A percentile compares a stretch with the other conserved stretches of the same genome.
These are phyloP conservation scores for Epicampocera succincta DNA, from an alignment of 2,888 invertebrate genomes.

Conservation along the genomic window DNA sequence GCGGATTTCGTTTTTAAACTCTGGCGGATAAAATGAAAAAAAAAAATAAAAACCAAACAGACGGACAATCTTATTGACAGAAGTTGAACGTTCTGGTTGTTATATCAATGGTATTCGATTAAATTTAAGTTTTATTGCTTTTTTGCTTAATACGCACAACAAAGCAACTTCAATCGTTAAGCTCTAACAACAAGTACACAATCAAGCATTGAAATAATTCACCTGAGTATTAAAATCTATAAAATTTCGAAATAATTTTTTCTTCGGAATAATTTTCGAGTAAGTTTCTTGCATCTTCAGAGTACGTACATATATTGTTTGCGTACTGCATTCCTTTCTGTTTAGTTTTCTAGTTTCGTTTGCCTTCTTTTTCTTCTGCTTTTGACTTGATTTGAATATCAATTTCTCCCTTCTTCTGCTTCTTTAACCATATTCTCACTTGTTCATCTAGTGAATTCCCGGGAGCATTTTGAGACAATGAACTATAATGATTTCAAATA, in stretches of 20 bases:
- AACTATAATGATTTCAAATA: constrained; percentile 65
- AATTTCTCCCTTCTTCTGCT: constrained; percentile 3
- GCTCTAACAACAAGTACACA: constrained; percentile 21
- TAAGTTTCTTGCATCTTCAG: background rate
- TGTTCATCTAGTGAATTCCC: constrained; percentile 54
- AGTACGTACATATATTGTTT: background rate
- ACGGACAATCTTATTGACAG: constrained; percentile 1
- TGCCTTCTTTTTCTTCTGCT: background rate
- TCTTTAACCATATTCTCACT: constrained; percentile 21
- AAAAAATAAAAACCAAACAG: background rate
- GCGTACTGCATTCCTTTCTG: background rate
- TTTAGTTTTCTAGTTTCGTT: constrained; percentile 26
- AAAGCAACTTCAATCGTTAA: constrained; percentile 32
- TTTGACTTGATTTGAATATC: constrained; percentile 60
- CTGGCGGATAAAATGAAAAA: background rate
- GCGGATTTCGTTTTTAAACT: constrained; percentile 9
- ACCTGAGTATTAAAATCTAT: constrained; percentile 58
- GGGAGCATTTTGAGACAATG: constrained; percentile 61
- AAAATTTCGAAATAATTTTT: constrained; percentile 43
- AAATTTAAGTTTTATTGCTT: constrained; percentile 3
- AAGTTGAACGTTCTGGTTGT: constrained; percentile 28
- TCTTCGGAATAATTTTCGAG: background rate
- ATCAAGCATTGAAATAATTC: constrained; percentile 31
- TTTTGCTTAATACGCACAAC: background rate
- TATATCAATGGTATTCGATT: constrained; percentile 29